phyloP scores from a whole-genome alignment of 2,888 invertebrate genomes.

The Drosophila infuscata region DNA sequence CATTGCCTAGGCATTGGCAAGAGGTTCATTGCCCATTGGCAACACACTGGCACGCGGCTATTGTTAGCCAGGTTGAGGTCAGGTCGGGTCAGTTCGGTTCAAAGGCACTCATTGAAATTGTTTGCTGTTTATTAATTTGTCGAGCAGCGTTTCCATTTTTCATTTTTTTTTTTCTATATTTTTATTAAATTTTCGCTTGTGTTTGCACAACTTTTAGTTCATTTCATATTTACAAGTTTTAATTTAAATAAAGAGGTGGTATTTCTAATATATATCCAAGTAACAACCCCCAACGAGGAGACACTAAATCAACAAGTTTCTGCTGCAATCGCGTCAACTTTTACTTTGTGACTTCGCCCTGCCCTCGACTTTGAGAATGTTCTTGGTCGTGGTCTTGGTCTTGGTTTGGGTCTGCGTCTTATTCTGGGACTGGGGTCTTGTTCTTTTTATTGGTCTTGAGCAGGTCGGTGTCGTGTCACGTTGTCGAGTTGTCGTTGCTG shows the following conservation, averaged over 20 bases:
- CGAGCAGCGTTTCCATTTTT: slow-evolving; percentile 10
- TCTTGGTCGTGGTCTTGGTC: slow-evolving; percentile 4
- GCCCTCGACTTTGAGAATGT: slow-evolving; percentile 8
- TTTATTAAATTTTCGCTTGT: slow-evolving; percentile 20
- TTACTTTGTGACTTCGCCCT: slow-evolving; percentile 3
- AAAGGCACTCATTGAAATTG: slow-evolving; percentile 53
- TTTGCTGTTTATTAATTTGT: slow-evolving; percentile 70
- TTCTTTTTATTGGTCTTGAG: neutral
- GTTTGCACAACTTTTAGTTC: slow-evolving; percentile 51
- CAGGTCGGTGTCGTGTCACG: slow-evolving; percentile 43
- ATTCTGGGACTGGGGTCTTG: neutral
- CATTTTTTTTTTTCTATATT: neutral
- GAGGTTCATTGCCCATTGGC: slow-evolving; percentile 68
- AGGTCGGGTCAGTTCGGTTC: slow-evolving; percentile 16
- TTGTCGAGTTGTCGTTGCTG: slow-evolving; percentile 26
- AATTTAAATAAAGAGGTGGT: slow-evolving; percentile 67
- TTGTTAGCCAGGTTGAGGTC: slow-evolving; percentile 30
- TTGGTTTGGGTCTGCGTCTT: neutral
- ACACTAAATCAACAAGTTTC: slow-evolving; percentile 55
- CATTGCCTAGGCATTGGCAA: slow-evolving; percentile 35
- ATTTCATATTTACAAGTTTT: slow-evolving; percentile 77
- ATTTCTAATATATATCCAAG: slow-evolving; percentile 46
- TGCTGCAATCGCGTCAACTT: slow-evolving; percentile 31
- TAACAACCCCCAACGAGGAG: slow-evolving; percentile 2
- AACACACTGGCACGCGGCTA: slow-evolving; percentile 33